Percentiles rank a stretch among this genome's conserved stretches.
phyloP scores from a whole-genome alignment of 2,888 invertebrate species.

The Cantharis nigra region DNA sequence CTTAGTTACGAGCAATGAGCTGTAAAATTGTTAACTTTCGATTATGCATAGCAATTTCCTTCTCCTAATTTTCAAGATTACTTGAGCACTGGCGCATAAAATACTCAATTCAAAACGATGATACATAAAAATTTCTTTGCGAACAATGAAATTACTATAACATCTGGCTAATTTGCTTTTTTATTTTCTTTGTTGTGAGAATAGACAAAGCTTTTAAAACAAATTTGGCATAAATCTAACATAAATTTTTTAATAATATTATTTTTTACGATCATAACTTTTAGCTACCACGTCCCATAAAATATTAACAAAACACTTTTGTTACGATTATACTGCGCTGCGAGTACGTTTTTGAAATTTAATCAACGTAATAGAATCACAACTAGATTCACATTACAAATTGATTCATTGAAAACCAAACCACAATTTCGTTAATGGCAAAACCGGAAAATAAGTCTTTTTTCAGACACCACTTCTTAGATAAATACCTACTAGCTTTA shows the following conservation, averaged over 20 bases:
- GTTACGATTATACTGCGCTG: not conserved
- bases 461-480: constrained; percentile 27
- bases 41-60: constrained; percentile 40
- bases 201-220: constrained; percentile 27
- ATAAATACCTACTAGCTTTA: constrained; percentile 23
- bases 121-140: constrained; percentile 36
- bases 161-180: constrained; percentile 36
- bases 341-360: constrained; percentile 33
- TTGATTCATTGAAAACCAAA: constrained; percentile 41
- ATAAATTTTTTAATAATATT: constrained; percentile 30
- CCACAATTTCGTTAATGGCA: constrained; percentile 37
- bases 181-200: constrained; percentile 29
- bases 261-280: constrained; percentile 30
- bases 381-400: constrained; percentile 40
- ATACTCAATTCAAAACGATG: constrained; percentile 32
- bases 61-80: constrained; percentile 38
- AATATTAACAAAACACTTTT: constrained; percentile 3
- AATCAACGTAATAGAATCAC: constrained; percentile 41
- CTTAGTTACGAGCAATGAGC: constrained; percentile 41
- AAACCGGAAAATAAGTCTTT: constrained; percentile 29
- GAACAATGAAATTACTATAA: constrained; percentile 33
- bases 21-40: constrained; percentile 46
- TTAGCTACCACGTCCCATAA: constrained; percentile 22
- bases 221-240: constrained; percentile 31
- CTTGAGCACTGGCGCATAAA: constrained; percentile 31